Base-by-base conservation (phyloP, 2,797 vertebrate species). In the Malacoctenus gilli region DNA sequence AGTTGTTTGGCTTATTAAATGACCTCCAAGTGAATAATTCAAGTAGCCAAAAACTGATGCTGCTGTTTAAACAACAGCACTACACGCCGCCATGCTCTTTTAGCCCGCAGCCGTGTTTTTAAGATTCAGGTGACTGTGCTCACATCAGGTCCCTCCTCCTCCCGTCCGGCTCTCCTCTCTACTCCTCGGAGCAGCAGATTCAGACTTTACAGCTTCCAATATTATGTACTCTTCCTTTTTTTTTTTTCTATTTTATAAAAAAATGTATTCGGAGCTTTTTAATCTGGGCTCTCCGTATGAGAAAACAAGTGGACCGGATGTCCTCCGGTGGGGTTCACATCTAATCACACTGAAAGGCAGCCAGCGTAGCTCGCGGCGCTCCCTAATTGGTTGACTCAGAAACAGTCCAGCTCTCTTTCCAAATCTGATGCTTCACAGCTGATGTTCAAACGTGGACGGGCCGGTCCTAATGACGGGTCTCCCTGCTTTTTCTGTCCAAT, bases 371-470 rank as follows among this genome's bases (percentile, higher is more conserved):
- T 75, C 18, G 68, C 66, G 55, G 83, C 51, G 19, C 70, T 79
- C 40, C 3, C 57, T 84, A 84, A 85, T 86, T 84, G 78, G 76
- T 69, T 80, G 79, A 83, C 81, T 78, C 67, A 72, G 78, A 80
- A 82, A 71, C 59, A 60, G 76, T 75, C 50, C 73, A 58, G 35
- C 68, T 66, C 54, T 80, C 82, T 76, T 46, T 69, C 77, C 73
- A 54, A 55, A 64, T 79, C 72, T 72, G 60, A 73, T 84, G 52
- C 82, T 82, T 83, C 66, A 79, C 23, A 16, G 56, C 57, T 57
- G 42, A 63, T 48, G 58, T 67, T 82, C 56, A 77, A 79, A 72
- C 53, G 47, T 35, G 48, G 60, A 63, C 8, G 9, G n/a, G 51
- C 61, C 63, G 47, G 37, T 70, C 16, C 66, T 68, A 73, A 72